phyloP scores from a whole-genome alignment of 2,797 vertebrate genomes.

The Schizothorax lantsangensis region DNA sequence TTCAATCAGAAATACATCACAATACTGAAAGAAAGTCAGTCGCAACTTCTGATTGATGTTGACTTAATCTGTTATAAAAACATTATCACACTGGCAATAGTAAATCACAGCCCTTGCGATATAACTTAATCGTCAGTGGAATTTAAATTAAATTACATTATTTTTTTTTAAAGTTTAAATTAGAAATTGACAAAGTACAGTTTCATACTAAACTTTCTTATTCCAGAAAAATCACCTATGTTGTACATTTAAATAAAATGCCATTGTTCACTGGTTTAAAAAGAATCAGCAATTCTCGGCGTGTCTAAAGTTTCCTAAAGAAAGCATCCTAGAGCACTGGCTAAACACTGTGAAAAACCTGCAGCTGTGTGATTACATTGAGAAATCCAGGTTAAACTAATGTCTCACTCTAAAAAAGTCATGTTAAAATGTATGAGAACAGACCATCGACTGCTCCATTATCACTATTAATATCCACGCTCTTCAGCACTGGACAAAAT shows the following conservation, averaged over 20 bases:
- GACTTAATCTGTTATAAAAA: too few relatives aligned
- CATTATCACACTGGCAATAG: too few relatives aligned
- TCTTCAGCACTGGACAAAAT: background rate
- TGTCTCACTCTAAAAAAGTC: background rate
- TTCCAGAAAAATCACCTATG: background rate
- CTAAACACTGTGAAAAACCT: background rate
- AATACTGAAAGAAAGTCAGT: too few relatives aligned
- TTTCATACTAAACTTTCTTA: too few relatives aligned
- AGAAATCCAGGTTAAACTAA: slow-evolving; percentile 22
- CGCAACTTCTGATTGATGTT: too few relatives aligned
- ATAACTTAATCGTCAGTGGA: too few relatives aligned
- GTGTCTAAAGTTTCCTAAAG: background rate
- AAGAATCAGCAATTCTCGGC: background rate
- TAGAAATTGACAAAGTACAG: background rate
- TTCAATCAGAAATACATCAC: too few relatives aligned
- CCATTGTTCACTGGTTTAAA: background rate
- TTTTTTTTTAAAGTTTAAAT: too few relatives aligned
- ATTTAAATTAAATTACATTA: too few relatives aligned
- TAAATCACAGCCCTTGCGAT: too few relatives aligned
- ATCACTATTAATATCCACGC: background rate
- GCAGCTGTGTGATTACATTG: background rate
- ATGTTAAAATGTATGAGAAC: background rate
- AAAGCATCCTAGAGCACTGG: background rate
- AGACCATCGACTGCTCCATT: background rate
- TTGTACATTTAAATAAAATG: background rate